Conservation (phyloP, 1,140 invertebrate species). For the Galleria mellonella region DNA sequence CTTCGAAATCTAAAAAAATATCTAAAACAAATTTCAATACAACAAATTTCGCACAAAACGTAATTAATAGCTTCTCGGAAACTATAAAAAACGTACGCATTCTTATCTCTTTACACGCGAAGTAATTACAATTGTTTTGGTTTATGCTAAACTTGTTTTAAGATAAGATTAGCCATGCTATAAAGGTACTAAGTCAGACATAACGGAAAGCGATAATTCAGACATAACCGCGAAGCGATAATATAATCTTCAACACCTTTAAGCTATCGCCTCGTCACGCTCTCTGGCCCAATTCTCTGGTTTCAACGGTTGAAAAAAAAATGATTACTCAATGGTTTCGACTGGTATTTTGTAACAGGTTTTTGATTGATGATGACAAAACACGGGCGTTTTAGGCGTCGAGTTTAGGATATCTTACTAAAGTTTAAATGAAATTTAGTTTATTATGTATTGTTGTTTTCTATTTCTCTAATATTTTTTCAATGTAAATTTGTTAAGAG, state of each 20-base stretch:
- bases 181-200: background rate
- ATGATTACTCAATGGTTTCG: too few species aligned
- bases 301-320: constrained; percentile 13
- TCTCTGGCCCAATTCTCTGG: constrained; percentile 24
- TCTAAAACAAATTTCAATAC: too few species aligned
- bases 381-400: constrained; percentile 4
- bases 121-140: constrained; percentile 20
- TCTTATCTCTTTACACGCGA: constrained; percentile 12
- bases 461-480: too few species aligned
- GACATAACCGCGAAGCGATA: constrained; percentile 14
- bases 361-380: constrained; percentile 22
- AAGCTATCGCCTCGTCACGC: constrained; percentile 16
- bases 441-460: too few species aligned
- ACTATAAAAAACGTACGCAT: too few species aligned
- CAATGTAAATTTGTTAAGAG: too few species aligned
- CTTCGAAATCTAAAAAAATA: too few species aligned
- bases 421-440: too few species aligned
- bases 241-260: constrained; percentile 17
- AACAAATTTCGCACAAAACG: too few species aligned
- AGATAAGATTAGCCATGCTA: constrained; percentile 3
- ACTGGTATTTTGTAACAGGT: background rate
- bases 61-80: too few species aligned
- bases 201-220: constrained; percentile 13
- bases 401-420: too few species aligned
- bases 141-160: constrained; percentile 11